phyloP scores from a whole-genome alignment of 1,140 invertebrate species.

The Zelostemma sp. region DNA sequence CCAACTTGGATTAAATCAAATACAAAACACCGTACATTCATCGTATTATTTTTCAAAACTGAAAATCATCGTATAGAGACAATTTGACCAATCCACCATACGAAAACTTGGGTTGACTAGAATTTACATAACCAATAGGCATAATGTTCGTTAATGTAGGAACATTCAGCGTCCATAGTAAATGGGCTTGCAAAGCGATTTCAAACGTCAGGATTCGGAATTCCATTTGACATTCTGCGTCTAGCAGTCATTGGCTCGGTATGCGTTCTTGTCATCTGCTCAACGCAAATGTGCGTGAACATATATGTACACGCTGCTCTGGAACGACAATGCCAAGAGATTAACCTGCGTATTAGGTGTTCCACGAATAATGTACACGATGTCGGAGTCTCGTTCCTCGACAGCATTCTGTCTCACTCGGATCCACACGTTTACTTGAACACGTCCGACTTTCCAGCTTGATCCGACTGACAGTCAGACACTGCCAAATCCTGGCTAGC shows the following conservation, averaged over 20 bases:
- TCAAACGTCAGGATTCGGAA: constrained; percentile 27
- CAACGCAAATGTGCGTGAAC: constrained; percentile 37
- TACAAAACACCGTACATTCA: no score
- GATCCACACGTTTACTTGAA: not conserved
- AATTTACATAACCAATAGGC: no score
- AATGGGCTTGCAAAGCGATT: constrained; percentile 18
- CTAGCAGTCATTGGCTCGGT: constrained; percentile 31
- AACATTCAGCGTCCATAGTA: not conserved
- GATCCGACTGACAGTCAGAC: constrained; percentile 36
- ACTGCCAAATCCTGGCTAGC: constrained; percentile 32
- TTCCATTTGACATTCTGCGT: constrained; percentile 35
- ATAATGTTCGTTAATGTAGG: not conserved
- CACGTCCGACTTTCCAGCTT: constrained; percentile 22
- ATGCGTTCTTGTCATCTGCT: constrained; percentile 34
- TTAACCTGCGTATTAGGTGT: constrained; percentile 34
- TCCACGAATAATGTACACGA: constrained; percentile 45
- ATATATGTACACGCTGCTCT: constrained; percentile 22
- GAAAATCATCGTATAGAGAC: no score
- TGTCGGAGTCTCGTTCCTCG: constrained; percentile 32
- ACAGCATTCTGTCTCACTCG: constrained; percentile 27
- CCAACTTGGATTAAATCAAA: no score
- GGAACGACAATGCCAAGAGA: constrained; percentile 31
- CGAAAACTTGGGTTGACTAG: no score
- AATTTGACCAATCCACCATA: no score
- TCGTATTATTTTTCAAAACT: no score